Conservation (phyloP, 2,113 vertebrate species). For the Vidua macroura region DNA sequence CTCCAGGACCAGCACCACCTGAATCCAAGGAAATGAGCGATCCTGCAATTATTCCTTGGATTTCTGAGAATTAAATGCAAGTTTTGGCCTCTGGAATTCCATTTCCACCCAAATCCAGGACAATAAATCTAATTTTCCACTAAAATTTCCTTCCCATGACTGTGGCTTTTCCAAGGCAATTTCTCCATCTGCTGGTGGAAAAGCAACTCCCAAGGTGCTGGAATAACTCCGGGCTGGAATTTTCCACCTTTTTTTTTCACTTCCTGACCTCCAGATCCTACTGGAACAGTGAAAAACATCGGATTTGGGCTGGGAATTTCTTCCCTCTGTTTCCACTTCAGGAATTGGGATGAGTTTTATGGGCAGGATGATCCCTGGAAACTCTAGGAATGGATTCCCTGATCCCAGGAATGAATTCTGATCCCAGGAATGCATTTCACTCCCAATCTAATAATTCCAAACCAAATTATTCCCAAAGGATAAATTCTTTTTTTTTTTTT, state of each 20-base stretch:
- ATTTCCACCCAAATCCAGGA: accelerated
- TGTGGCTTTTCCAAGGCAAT: not conserved
- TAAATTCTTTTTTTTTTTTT: too few species aligned
- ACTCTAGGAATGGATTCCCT: not conserved
- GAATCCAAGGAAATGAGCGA: not conserved
- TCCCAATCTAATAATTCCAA: too few species aligned
- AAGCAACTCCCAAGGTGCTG: not conserved
- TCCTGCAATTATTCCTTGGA: not conserved
- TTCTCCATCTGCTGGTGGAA: constrained; percentile 33
- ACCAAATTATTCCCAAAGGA: not conserved
- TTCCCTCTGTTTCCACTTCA: not conserved
- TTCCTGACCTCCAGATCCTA: not conserved
- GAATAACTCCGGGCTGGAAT: not conserved
- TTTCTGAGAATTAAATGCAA: not conserved
- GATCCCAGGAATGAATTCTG: not conserved
- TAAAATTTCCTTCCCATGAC: accelerated
- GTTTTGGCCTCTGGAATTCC: not conserved
- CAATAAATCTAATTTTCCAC: too few species aligned
- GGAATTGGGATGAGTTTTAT: not conserved
- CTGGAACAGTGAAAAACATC: accelerated
- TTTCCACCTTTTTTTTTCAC: not conserved
- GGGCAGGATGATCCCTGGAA: not conserved
- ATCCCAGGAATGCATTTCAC: not conserved
- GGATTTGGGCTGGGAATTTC: not conserved
- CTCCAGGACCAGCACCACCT: too few species aligned